Base-by-base conservation (phyloP, 2,888 invertebrate species). In the Sialis fuliginosa region DNA sequence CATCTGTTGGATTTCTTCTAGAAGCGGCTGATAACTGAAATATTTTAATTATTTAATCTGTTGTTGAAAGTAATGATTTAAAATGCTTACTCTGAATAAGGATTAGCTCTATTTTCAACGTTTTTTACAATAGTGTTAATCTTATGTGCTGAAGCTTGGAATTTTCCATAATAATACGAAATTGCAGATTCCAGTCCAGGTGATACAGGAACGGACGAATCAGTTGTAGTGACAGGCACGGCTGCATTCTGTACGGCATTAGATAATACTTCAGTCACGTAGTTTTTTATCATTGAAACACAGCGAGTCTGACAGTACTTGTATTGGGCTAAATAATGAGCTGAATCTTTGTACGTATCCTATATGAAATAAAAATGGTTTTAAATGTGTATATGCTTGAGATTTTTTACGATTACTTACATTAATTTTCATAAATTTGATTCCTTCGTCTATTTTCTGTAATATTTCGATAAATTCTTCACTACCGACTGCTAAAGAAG, bases 101-200 rank as follows among this genome's bases (percentile, higher is more conserved):
- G 75, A 45, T 79, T 77, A 0, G 81, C 71, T 46, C 91, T 74
- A 1, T 74, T 69, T 63, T 96, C 95, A 31, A 96, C 72, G 56
- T 91, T 79, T 50, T 79, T 75, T 40, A 93, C 81, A 6, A 96
- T 74, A 49, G 79, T 74, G 56, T 78, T 84, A 1, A 93, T 73
- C 60, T 89, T 85, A 0, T 84, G 80, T 0, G 95, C 82, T n/a
- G 88, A 84, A 0, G 89, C 84, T 62, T 93, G 88, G 62, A 96
- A 97, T 66, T 92, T 90, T 1, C 95, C 95, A 60, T 96, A 97
- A 59, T 90, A 95, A 34, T 77, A 77, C 42, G 83, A 91, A 68
- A 78, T 86, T 33, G 83, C 79, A 0, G 81, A 77, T 55, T 85
- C 81, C 9, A 73, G 69, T 22, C n/a, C 44, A 37, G 13, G 34